Base-by-base conservation (phyloP, 2,888 invertebrate genomes). In the Cataglyphis rosenhaueri region DNA sequence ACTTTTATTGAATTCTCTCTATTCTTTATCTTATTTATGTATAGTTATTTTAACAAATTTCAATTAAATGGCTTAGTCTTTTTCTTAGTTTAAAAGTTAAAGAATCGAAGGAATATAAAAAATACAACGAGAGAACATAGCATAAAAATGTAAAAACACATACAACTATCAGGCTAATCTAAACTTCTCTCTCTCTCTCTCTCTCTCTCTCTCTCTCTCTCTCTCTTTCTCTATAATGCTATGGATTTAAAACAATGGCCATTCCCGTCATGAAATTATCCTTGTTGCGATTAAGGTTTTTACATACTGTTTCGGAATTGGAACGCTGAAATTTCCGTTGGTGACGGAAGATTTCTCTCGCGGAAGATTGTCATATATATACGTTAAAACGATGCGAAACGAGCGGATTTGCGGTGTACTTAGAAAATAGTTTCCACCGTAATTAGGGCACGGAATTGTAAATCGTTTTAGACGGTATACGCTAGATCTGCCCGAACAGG, bases 191-290 rank as follows among this genome's bases (percentile, higher is more conserved):
- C 5, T 61, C 41, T 73, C 66, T 65, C 78, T 73, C 70, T 48
- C 32, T n/a, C 61, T 61, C 3, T 74, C 29, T 48, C 41, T 32
- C 68, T 81, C 78, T 70, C 61, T 61, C 3, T 74, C 29, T 48
- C 41, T 32, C 68, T 81, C 78, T 70, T 71, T 65, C 78, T 73
- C 70, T 78, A 81, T 85, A 88, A 88, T 88, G 81, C 86, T 88
- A 89, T 84, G 85, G 83, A 90, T 89, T 88, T 86, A 82, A 88
- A 86, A 92, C 92, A 92, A 92, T 92, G 85, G 87, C 88, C 91
- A 92, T 92, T 92, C 91, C 88, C 86, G 79, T 87, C 89, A 90
- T 90, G 91, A 92, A 92, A 92, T 92, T 92, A 86, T 83, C 87
- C 89, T 92, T 91, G 91, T 92, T 92, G 86, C 85, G 87, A 90